Conservation (phyloP, 2,113 vertebrate species). For the Tonatia bakeri region DNA sequence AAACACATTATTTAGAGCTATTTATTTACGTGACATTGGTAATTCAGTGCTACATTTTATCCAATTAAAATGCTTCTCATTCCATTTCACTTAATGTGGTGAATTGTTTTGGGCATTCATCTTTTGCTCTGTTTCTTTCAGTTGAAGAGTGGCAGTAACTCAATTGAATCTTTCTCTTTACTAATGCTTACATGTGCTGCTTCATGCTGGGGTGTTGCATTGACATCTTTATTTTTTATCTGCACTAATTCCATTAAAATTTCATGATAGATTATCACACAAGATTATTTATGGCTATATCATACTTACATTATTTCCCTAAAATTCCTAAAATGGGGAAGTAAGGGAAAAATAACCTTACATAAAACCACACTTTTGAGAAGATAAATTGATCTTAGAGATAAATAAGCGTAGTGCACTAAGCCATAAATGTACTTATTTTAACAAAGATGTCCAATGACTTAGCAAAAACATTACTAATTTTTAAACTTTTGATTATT, state of each 20-base stretch:
- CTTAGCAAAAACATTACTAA: neutral
- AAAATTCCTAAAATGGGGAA: constrained; percentile 28
- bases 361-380: neutral
- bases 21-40: constrained; percentile 60
- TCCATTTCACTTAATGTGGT: constrained; percentile 68
- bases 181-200: constrained; percentile 50
- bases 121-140: constrained; percentile 69
- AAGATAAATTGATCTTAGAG: constrained; percentile 28
- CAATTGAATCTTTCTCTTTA: neutral
- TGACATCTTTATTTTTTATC: constrained; percentile 70
- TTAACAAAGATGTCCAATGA: neutral
- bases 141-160: constrained; percentile 50
- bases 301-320: neutral
- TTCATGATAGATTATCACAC: constrained; percentile 49
- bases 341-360: neutral
- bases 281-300: constrained; percentile 36
- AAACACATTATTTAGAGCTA: constrained; percentile 73
- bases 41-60: constrained; percentile 64
- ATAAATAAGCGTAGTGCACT: constrained; percentile 12
- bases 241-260: constrained; percentile 51
- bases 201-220: constrained; percentile 52
- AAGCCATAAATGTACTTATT: constrained; percentile 21
- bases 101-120: constrained; percentile 48
- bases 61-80: constrained; percentile 70
- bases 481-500: constrained; percentile 25